Conservation (phyloP, 2,888 invertebrate species). For the Branchipolynoe longqiensis region DNA sequence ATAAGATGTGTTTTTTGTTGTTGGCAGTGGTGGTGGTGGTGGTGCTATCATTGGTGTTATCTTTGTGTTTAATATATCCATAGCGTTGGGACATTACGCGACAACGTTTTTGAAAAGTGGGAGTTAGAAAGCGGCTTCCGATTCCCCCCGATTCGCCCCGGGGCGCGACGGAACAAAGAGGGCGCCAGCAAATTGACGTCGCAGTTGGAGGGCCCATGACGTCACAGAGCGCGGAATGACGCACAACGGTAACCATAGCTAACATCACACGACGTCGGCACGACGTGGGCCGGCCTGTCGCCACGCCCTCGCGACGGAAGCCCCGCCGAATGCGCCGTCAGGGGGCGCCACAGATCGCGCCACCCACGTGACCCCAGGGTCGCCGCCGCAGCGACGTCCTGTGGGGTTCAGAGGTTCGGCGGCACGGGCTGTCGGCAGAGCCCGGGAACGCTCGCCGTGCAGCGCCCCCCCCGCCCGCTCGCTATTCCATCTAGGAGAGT, state of each 20-base stretch:
- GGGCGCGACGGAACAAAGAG: not conserved
- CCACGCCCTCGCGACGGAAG: slow-evolving; percentile 26
- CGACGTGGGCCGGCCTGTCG: not conserved
- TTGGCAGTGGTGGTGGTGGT: too few species aligned
- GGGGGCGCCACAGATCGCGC: slow-evolving; percentile 20
- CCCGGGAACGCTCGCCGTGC: too few species aligned
- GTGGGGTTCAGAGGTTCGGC: slow-evolving; percentile 26
- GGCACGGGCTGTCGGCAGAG: slow-evolving; percentile 42
- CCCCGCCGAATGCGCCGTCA: not conserved
- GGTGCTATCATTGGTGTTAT: too few species aligned
- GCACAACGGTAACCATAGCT: not conserved
- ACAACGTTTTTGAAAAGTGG: too few species aligned
- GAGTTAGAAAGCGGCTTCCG: too few species aligned
- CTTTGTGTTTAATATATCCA: too few species aligned
- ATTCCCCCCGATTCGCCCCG: too few species aligned
- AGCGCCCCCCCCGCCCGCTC: too few species aligned
- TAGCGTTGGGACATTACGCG: too few species aligned
- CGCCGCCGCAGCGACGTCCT: slow-evolving; percentile 31
- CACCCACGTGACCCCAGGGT: slow-evolving; percentile 26
- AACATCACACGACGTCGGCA: not conserved
- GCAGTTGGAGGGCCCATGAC: not conserved
- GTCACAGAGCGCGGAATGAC: slow-evolving; percentile 17
- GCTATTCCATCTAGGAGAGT: too few species aligned
- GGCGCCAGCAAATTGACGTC: not conserved
- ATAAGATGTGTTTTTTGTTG: too few species aligned